Conservation (phyloP, 2,113 vertebrate species). For the Solea solea region DNA sequence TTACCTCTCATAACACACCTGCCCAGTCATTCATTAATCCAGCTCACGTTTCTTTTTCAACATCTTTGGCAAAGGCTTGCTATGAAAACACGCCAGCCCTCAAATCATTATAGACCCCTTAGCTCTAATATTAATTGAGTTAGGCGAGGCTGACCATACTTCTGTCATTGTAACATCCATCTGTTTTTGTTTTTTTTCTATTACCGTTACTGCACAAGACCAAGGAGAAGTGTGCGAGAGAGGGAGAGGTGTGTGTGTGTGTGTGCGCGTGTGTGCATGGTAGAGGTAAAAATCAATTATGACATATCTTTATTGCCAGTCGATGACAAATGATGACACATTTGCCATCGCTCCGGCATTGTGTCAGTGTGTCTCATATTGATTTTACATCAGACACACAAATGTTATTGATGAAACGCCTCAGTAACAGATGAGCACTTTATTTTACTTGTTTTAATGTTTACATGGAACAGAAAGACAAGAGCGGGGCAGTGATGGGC, state of each 20-base stretch:
- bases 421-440: conserved; percentile 63
- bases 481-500: background rate
- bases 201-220: conserved; percentile 47
- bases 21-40: conserved; percentile 25
- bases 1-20: background rate
- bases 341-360: conserved; percentile 70
- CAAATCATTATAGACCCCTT: conserved; percentile 38
- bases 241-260: background rate
- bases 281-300: conserved; percentile 74
- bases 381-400: conserved; percentile 76
- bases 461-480: conserved; percentile 65
- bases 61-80: no score
- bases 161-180: conserved; percentile 57
- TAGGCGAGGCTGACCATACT: conserved; percentile 57
- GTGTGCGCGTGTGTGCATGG: background rate
- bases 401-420: conserved; percentile 75
- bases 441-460: conserved; percentile 68
- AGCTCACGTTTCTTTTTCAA: background rate
- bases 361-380: conserved; percentile 72
- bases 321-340: conserved; percentile 74
- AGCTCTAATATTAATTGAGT: conserved; percentile 62
- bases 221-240: background rate
- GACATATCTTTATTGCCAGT: conserved; percentile 80
- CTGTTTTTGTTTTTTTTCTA: conserved; percentile 21
- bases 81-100: conserved; percentile 43